Percentiles rank a stretch among this genome's conserved stretches.
Evolutionary conservation across 2,113 vertebrate species (phyloP).

Genomic region (Ranitomeya variabilis): DNA sequence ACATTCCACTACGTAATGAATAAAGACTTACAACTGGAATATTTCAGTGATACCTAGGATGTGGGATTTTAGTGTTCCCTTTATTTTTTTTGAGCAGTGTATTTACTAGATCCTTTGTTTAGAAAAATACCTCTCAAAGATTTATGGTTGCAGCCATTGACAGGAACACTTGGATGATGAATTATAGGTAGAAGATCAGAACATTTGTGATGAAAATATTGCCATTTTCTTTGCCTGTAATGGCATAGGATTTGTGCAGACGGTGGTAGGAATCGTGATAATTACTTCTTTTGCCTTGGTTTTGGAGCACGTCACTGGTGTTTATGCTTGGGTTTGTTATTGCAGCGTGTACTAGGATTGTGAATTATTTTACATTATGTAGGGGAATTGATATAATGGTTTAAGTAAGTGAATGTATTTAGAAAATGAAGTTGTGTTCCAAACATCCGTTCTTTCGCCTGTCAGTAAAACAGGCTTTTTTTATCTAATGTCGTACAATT

Average conservation of each 20-base stretch:
- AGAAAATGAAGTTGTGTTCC: constrained; percentile 44
- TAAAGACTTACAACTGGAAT: no score
- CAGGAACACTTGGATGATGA: neutral
- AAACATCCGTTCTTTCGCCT: constrained; percentile 43
- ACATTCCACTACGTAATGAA: no score
- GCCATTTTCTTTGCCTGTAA: neutral
- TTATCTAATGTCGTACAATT: constrained; percentile 46
- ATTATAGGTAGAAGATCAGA: neutral
- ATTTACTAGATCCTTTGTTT: neutral
- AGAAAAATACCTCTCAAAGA: no score
- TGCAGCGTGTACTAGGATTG: neutral
- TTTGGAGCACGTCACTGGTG: neutral
- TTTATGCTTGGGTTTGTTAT: constrained; percentile 4
- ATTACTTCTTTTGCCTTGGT: neutral
- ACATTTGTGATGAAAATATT: neutral
- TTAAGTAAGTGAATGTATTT: constrained; percentile 55
- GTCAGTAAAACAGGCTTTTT: constrained; percentile 43
- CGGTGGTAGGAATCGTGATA: neutral
- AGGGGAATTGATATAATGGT: constrained; percentile 44
- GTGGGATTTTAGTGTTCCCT: no score
- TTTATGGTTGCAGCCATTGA: neutral
- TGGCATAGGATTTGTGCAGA: neutral
- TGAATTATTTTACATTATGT: constrained; percentile 40
- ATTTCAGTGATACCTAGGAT: no score
- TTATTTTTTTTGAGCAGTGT: neutral